Evolutionary conservation across 2,797 vertebrate species (phyloP).

Genomic region (Channallabes apus): DNA sequence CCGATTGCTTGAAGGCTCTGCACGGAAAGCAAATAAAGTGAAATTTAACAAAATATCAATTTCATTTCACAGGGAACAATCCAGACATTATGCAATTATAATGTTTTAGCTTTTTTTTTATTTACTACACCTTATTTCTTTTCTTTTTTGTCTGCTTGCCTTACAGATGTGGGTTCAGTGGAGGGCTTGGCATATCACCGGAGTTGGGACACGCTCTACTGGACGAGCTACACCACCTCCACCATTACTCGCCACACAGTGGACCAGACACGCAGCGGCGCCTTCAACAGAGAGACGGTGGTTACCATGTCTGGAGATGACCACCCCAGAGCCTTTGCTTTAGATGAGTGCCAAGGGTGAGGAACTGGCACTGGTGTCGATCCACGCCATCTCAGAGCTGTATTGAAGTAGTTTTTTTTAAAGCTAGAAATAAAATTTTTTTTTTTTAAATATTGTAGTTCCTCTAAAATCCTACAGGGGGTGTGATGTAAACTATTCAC

Average conservation of each 20-base stretch:
- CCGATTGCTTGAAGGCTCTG: conserved; percentile 9
- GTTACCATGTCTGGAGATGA: conserved; percentile 98
- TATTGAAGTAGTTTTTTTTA: background rate
- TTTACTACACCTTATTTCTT: conserved; percentile 30
- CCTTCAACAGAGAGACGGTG: conserved; percentile 91
- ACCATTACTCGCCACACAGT: conserved; percentile 97
- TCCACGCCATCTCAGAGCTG: too few relatives aligned
- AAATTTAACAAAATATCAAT: conserved; percentile 6
- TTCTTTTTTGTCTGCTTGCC: conserved; percentile 9
- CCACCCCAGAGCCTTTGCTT: conserved; percentile 93
- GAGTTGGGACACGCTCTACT: conserved; percentile 94
- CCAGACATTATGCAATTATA: background rate
- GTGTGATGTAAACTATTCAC: too few relatives aligned
- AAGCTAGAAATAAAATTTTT: too few relatives aligned
- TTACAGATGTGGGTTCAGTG: conserved; percentile 90
- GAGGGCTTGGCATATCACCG: conserved; percentile 96
- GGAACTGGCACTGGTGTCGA: conserved; percentile 50
- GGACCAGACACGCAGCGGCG: conserved; percentile 86
- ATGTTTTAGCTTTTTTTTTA: background rate
- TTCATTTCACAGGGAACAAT: background rate
- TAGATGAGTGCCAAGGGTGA: conserved; percentile 98
- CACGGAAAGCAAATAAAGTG: background rate
- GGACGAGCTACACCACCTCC: conserved; percentile 98
- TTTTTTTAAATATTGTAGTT: too few relatives aligned
- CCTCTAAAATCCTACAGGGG: too few relatives aligned